Conservation (phyloP, 2,113 vertebrate species). For the Connochaetes taurinus region DNA sequence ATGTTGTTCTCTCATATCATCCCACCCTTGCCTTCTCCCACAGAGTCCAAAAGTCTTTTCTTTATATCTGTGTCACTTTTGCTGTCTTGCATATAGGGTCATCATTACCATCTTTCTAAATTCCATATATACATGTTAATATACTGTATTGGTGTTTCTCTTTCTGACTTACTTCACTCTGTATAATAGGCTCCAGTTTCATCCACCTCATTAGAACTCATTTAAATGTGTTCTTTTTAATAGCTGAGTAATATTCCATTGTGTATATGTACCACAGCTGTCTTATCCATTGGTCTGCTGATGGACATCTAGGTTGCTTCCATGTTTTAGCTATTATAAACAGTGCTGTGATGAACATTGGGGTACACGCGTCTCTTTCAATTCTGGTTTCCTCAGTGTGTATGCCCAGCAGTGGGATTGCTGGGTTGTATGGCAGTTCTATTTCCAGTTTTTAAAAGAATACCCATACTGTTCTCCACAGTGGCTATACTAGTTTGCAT, state of each 20-base stretch:
- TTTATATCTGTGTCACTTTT: not conserved
- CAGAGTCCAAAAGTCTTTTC: not conserved
- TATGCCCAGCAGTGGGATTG: not conserved
- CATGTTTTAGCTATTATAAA: not conserved
- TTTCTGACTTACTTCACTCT: not conserved
- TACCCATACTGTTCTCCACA: not conserved
- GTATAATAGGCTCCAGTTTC: not conserved
- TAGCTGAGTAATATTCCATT: not conserved
- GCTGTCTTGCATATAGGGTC: not conserved
- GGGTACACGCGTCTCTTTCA: not conserved
- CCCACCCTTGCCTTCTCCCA: rapidly evolving
- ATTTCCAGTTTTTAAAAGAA: not conserved
- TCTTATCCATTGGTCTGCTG: not conserved
- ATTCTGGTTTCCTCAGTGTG: not conserved
- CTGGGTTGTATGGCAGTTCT: not conserved
- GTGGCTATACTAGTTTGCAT: not conserved
- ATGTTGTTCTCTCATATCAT: not conserved
- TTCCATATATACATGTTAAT: not conserved
- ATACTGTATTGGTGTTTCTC: not conserved
- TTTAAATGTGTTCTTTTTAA: not conserved
- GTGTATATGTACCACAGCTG: not conserved
- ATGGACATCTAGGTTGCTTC: not conserved
- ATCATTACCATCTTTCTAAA: not conserved
- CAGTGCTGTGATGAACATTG: not conserved
- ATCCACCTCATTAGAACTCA: not conserved